Percentiles rank a stretch among this genome's conserved stretches.
phyloP scores from a whole-genome alignment of 2,113 vertebrate genomes.

The Raja brachyura region DNA sequence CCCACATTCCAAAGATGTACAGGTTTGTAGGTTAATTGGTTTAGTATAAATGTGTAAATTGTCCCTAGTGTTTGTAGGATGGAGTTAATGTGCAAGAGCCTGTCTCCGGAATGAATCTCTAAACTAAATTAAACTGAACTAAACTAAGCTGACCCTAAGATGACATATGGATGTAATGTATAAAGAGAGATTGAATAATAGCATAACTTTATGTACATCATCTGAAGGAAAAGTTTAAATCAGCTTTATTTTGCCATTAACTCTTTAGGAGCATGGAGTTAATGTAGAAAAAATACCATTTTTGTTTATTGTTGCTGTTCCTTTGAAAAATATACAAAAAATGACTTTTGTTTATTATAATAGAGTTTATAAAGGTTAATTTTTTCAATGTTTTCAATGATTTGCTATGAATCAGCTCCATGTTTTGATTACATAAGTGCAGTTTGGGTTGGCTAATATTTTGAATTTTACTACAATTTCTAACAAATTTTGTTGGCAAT shows the following conservation, averaged over 20 bases:
- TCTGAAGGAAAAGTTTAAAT: not conserved
- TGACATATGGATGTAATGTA: not conserved
- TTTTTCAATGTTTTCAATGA: not conserved
- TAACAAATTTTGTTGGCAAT: no score
- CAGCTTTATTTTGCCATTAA: not conserved
- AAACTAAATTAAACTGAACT: no score
- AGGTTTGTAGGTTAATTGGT: no score
- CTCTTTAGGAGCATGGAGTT: not conserved
- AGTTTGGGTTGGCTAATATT: not conserved
- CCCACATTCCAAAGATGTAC: no score
- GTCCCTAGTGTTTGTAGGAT: no score
- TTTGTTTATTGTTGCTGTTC: not conserved
- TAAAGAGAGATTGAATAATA: not conserved
- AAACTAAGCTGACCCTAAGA: not conserved
- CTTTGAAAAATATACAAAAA: not conserved
- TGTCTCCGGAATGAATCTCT: no score
- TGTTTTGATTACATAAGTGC: not conserved
- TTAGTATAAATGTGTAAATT: no score
- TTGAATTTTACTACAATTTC: not conserved
- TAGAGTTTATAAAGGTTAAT: not conserved
- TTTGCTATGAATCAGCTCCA: not conserved
- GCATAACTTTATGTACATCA: not conserved
- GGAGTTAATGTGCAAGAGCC: no score
- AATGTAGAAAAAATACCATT: not conserved
- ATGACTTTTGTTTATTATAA: not conserved